These are phyloP conservation scores for Anthophora plumipes DNA, from an alignment of 2,888 invertebrate genomes.

Conservation along the genomic window DNA sequence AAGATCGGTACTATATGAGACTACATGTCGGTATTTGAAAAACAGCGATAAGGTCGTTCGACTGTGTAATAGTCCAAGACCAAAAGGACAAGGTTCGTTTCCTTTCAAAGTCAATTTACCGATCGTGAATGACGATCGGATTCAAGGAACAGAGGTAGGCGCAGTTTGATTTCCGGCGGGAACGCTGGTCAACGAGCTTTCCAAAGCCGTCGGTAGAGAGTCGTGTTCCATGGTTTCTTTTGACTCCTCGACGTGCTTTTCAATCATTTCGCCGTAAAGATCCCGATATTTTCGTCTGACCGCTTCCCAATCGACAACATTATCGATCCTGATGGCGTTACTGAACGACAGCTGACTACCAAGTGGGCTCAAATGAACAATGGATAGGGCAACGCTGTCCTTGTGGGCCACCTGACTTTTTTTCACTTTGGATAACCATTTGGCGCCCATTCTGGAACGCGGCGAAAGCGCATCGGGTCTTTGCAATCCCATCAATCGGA, in stretches of 20 bases:
- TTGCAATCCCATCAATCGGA: conserved; percentile 92
- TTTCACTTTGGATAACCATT: conserved; percentile 95
- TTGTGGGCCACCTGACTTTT: conserved; percentile 93
- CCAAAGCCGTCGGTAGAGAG: conserved; percentile 40
- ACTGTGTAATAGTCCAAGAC: not conserved
- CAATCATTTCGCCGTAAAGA: conserved; percentile 88
- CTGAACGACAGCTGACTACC: conserved; percentile 93
- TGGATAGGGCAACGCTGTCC: conserved; percentile 91
- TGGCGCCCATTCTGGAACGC: conserved; percentile 93
- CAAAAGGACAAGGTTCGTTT: not conserved
- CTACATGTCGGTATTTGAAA: conserved; percentile 27
- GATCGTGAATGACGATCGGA: not conserved
- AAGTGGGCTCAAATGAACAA: conserved; percentile 92
- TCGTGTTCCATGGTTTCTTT: conserved; percentile 53
- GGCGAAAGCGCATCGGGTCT: conserved; percentile 89
- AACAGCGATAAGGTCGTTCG: conserved; percentile 13
- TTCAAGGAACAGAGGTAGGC: conserved; percentile 27
- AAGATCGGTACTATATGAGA: conserved; percentile 33
- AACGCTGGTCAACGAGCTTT: conserved; percentile 48
- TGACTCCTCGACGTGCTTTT: conserved; percentile 78
- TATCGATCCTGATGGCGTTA: conserved; percentile 91
- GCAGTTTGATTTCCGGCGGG: conserved; percentile 23
- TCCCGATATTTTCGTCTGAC: conserved; percentile 95
- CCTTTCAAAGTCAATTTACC: not conserved
- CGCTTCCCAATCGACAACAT: conserved; percentile 95